These are phyloP conservation scores for Drosophila lacteicornis DNA, from an alignment of 1,140 invertebrate genomes.

Conservation along the genomic window DNA sequence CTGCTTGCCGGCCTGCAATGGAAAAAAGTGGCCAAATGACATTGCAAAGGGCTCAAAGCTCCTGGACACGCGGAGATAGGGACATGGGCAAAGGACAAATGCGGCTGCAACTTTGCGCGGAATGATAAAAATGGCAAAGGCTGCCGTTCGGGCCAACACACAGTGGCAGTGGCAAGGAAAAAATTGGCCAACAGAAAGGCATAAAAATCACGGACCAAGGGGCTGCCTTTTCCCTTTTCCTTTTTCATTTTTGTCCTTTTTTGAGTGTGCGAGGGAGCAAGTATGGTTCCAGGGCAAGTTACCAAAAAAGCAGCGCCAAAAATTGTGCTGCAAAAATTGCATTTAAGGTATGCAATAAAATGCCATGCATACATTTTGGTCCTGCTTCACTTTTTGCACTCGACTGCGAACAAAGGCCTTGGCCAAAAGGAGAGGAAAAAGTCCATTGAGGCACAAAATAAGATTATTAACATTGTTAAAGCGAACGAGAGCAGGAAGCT, in stretches of 20 bases:
- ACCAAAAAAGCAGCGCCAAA: conserved; percentile 39
- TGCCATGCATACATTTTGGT: conserved; percentile 68
- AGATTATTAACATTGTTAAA: conserved; percentile 83
- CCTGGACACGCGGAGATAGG: conserved; percentile 12
- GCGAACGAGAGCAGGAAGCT: conserved; percentile 65
- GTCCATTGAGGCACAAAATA: conserved; percentile 80
- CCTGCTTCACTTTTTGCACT: conserved; percentile 31
- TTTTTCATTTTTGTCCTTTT: neutral
- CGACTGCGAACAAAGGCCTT: conserved; percentile 42
- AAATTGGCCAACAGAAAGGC: conserved; percentile 44
- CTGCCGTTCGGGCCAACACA: conserved; percentile 21
- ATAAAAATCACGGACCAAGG: conserved; percentile 43
- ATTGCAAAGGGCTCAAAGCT: conserved; percentile 45
- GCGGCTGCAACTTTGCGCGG: conserved; percentile 58
- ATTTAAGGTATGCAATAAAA: conserved; percentile 78
- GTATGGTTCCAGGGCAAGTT: conserved; percentile 16
- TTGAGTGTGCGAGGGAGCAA: neutral
- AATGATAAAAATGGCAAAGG: conserved; percentile 63
- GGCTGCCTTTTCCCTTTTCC: neutral
- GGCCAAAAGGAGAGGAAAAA: conserved; percentile 19
- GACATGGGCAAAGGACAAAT: conserved; percentile 42
- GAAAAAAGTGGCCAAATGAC: conserved; percentile 32
- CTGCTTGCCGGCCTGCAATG: conserved; percentile 10
- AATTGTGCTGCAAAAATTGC: conserved; percentile 68
- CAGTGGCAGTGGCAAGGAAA: conserved; percentile 16